Percentiles rank a stretch among this genome's conserved stretches.
These are phyloP conservation scores for Lepilemur septentrionalis DNA, from an alignment of 2,797 vertebrate species.

Conservation along the genomic window DNA sequence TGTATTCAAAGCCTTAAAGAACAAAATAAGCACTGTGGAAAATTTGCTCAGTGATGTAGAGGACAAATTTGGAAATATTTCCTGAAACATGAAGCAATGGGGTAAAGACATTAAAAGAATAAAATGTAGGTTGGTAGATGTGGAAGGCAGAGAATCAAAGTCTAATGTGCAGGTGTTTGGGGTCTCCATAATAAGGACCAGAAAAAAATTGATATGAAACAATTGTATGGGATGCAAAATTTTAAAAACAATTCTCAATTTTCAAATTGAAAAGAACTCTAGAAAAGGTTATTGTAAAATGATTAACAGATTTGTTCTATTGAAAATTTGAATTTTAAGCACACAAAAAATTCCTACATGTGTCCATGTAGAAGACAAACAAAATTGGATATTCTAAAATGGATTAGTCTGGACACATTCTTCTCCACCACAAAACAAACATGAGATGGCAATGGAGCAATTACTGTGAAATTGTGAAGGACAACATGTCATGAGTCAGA, in stretches of 20 bases:
- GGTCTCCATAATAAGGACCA: neutral
- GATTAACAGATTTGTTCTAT: neutral
- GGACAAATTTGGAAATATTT: neutral
- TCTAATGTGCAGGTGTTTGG: neutral
- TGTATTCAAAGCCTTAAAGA: neutral
- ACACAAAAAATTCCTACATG: neutral
- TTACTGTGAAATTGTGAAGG: neutral
- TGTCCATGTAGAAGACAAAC: neutral
- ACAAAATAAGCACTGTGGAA: neutral
- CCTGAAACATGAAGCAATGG: neutral
- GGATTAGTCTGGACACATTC: neutral
- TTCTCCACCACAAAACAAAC: neutral
- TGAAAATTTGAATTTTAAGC: conserved; percentile 13
- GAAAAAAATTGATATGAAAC: neutral
- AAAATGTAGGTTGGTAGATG: neutral
- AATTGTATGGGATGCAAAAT: neutral
- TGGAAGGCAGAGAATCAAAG: neutral
- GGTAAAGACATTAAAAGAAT: conserved; percentile 1
- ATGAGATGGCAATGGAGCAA: neutral
- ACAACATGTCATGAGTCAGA: neutral
- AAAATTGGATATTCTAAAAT: neutral
- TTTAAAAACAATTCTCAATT: neutral
- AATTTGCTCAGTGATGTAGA: neutral
- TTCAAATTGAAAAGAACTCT: neutral
- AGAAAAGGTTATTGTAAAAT: neutral